Evolutionary conservation across 2,797 vertebrate species (phyloP).

Genomic region (Ptychadena robeensis): DNA sequence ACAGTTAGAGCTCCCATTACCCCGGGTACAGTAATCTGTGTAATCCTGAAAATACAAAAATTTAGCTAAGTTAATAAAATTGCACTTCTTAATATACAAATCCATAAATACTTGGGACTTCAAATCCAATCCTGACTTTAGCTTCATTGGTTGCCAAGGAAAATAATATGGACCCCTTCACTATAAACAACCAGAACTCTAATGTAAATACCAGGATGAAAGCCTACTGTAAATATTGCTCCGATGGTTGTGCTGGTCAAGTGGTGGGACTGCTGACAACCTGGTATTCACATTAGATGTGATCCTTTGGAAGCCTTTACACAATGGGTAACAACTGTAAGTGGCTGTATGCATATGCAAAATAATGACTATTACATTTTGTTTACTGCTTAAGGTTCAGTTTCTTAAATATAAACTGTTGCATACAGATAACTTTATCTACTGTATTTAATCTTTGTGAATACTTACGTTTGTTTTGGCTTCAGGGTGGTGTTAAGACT

Average conservation of each 20-base stretch:
- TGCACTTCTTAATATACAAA: not conserved
- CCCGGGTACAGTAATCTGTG: slow-evolving; percentile 4
- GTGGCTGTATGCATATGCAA: not conserved
- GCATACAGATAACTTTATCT: not conserved
- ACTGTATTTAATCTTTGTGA: not conserved
- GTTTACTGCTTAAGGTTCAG: not conserved
- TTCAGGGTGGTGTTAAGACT: not conserved
- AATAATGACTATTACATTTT: not conserved
- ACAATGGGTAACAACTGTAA: no score
- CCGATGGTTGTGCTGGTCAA: no score
- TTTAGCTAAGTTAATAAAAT: not conserved
- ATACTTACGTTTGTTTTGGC: not conserved
- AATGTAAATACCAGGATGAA: no score
- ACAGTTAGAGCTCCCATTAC: not conserved
- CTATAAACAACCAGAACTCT: no score
- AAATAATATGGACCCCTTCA: no score
- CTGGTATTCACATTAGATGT: no score
- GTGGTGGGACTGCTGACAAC: no score
- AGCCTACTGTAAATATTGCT: no score
- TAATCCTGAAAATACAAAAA: slow-evolving; percentile 7
- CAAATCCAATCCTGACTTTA: no score
- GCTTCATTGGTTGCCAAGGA: no score
- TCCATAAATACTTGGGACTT: not conserved
- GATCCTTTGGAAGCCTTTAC: no score
- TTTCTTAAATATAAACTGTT: not conserved